Base-by-base conservation (phyloP, 2,797 vertebrate genomes). In the Scolopax bukidnonensis region DNA sequence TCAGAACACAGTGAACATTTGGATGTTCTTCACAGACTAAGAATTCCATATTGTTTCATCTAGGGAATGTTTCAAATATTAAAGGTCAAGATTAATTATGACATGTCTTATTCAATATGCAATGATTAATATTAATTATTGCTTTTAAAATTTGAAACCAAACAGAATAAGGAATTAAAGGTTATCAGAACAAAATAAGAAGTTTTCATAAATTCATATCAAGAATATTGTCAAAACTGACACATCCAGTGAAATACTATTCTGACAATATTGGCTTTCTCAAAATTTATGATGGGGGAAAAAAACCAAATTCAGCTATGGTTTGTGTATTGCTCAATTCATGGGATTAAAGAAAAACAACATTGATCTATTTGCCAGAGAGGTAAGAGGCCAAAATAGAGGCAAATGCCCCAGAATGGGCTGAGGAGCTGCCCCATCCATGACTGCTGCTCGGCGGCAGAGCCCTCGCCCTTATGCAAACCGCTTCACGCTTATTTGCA, bases 381-480 rank as follows among this genome's bases (percentile, higher is more conserved):
- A 45, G 48, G 18, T 21, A 75, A 60, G 36, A 75, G 68, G 19
- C 61, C 36, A 70, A 91, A 91, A 54, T 12, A 71, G 12, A 40
- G 30, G 27, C 28, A 73, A 30, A 11, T 3, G 9, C 45, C 64
- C 32, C 47, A 33, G 16, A 54, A 13, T 2, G 23, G 48, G 56
- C 20, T 28, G 36, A 33, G 12, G 24, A 57, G 56, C 7, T 60
- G 53, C 16, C 30, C 5, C 15, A 6, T 8, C 3, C 6, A 0
- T 2, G 10, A 9, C 30, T 4, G 9, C 25, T 23, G 75, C 12
- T 10, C 54, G 64, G 20, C 59, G n/a, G 12, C 4, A 1, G 1
- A 23, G 23, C 15, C 25, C 56, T 51, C 70, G 36, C 30, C 23
- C 21, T n/a, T 6, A 21, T 2, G 57, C 64, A 65, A 80, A 40